Evolutionary conservation across 2,797 vertebrate species (phyloP), one percentile per base, ranked within the genome.

Genomic region (Lycodopsis pacificus): DNA sequence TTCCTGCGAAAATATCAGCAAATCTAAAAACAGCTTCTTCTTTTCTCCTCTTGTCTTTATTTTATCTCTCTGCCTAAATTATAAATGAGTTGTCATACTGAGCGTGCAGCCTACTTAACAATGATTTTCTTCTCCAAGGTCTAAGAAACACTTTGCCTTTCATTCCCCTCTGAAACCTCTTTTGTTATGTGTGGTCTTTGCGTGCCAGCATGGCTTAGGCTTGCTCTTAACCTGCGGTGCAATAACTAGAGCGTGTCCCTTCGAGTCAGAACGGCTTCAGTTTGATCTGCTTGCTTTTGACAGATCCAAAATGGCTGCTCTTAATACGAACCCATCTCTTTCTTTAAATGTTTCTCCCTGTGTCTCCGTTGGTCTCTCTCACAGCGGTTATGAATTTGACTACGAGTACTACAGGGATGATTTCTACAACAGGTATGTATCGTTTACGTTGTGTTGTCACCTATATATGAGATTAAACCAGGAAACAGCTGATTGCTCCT

Each of bases 341-440:
- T 71, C 46, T 77, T 65, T 71, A 44, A 85, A 51, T 79, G 58
- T 69, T 56, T 71, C 12, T 34, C 56, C 66, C 67, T 70, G 1
- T 79, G 13, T 79, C 57, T 32, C 22, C 73, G 12, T 77, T 19
- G 72, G 14, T 79, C 30, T 88, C 78, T 74, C 88, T 80, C 70
- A 70, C 88, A 99, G 98, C 38, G 97, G 97, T 72, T 99, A 99
- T 86, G 97, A 99, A 89, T 99, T 99, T 93, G 98, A 99, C 91
- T 99, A 99, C 42, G 98, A 99, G 91, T 99, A 98, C 96, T 99
- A 99, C 96, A 97, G 98, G 91, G 98, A 99, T 86, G 98, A 99
- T 88, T 99, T 99, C 96, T 99, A 99, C 96, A 98, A 94, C 92
- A 94, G 98, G 98, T 99, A 96, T 30, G 97, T 97, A 68, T 80